Percentiles rank a stretch among this genome's conserved stretches.
phyloP scores from a whole-genome alignment of 64 coral and sea anemone genomes.

The Actinia tenebrosa region DNA sequence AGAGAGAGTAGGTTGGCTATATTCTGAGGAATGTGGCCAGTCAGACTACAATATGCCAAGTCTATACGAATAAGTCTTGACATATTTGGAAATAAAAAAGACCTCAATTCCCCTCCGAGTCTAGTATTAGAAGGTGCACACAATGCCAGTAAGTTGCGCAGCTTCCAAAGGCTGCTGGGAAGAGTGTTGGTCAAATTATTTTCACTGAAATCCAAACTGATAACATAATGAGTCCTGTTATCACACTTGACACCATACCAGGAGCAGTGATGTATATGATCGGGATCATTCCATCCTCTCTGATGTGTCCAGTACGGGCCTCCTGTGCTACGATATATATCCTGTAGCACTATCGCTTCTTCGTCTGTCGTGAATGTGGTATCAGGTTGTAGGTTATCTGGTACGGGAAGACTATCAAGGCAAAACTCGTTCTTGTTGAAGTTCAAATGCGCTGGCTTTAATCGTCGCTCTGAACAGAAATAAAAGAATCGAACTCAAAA shows the following conservation, averaged over 20 bases:
- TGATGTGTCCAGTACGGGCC: conserved; percentile 41
- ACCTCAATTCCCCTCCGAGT: conserved; percentile 27
- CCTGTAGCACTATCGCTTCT: conserved; percentile 40
- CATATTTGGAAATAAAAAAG: conserved; percentile 68
- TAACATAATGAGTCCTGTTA: conserved; percentile 33
- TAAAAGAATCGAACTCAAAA: neutral
- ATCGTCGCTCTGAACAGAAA: neutral
- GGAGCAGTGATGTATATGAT: conserved; percentile 31
- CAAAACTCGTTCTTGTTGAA: conserved; percentile 1
- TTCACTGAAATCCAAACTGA: conserved; percentile 32
- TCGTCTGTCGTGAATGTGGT: conserved; percentile 49
- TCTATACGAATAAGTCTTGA: conserved; percentile 39
- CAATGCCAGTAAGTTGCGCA: conserved; percentile 62
- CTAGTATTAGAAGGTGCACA: conserved; percentile 20
- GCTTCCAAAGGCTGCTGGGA: conserved; percentile 67
- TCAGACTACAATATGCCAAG: conserved; percentile 25
- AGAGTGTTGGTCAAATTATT: conserved; percentile 68
- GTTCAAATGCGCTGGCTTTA: neutral
- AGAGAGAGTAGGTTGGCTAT: conserved; percentile 34
- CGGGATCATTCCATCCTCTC: conserved; percentile 35
- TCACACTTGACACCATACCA: conserved; percentile 69
- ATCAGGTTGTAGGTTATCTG: conserved; percentile 6
- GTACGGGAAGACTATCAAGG: neutral
- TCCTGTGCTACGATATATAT: conserved; percentile 43
- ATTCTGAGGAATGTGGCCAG: conserved; percentile 35